Conservation (phyloP, 2,888 invertebrate genomes). For the Amitus sp. region DNA sequence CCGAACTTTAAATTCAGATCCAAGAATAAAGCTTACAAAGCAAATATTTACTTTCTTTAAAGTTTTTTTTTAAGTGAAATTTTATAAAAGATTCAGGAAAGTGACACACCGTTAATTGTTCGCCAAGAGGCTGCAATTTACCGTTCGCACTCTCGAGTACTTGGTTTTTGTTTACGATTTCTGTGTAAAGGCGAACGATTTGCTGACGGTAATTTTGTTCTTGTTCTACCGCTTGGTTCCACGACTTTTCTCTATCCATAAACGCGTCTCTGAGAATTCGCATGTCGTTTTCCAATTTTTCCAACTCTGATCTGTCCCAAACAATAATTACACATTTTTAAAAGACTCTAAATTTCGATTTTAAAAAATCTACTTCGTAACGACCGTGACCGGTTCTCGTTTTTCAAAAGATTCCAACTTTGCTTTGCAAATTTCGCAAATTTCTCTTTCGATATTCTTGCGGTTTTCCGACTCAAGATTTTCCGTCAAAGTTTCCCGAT, state of each 20-base stretch:
- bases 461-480: slow-evolving; percentile 26
- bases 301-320: slow-evolving; percentile 51
- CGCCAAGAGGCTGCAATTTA: slow-evolving; percentile 46
- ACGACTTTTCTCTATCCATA: slow-evolving; percentile 49
- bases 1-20: too few relatives aligned
- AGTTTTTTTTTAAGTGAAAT: neutral
- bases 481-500: slow-evolving; percentile 37
- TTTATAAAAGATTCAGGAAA: neutral
- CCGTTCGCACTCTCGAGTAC: slow-evolving; percentile 51
- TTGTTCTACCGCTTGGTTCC: slow-evolving; percentile 51
- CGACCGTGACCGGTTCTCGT: slow-evolving; percentile 44
- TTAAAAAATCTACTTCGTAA: slow-evolving; percentile 49
- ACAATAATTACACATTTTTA: neutral
- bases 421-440: slow-evolving; percentile 47
- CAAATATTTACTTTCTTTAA: too few relatives aligned
- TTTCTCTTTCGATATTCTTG: too few relatives aligned
- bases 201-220: slow-evolving; percentile 56
- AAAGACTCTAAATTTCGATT: too few relatives aligned
- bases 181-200: slow-evolving; percentile 52
- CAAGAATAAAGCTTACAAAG: too few relatives aligned
- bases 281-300: slow-evolving; percentile 54
- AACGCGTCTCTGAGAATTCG: slow-evolving; percentile 51
- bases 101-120: slow-evolving; percentile 44
- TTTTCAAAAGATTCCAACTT: slow-evolving; percentile 40
- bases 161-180: slow-evolving; percentile 53